Conservation (phyloP, 1,140 invertebrate species). For the Arctopsyche grandis region DNA sequence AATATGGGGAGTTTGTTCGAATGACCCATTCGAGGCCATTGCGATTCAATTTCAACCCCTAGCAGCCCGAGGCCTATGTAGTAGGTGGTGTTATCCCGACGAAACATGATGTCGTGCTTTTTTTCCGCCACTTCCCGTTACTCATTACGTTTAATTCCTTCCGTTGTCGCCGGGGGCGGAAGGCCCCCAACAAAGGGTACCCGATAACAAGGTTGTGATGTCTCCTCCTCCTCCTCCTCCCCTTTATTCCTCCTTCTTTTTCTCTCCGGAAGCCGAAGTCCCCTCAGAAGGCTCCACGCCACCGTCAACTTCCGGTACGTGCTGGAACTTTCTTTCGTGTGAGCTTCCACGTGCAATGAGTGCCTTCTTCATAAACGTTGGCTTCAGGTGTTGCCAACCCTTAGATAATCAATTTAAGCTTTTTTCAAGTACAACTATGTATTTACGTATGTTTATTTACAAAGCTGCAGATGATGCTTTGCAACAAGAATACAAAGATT, state of each 20-base stretch:
- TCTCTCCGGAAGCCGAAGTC: neutral
- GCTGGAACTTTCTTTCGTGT: neutral
- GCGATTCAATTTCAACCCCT: neutral
- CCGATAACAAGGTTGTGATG: conserved; percentile 34
- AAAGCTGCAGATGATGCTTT: too few relatives aligned
- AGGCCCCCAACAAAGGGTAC: conserved; percentile 3
- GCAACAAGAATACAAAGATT: too few relatives aligned
- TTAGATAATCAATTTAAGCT: too few relatives aligned
- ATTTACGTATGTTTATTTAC: too few relatives aligned
- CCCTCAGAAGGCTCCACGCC: neutral
- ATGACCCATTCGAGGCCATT: neutral
- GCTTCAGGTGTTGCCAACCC: neutral
- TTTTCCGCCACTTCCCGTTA: conserved; percentile 30
- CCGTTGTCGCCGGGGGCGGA: conserved; percentile 40
- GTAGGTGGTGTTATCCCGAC: neutral
- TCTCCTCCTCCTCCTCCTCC: conserved; percentile 30
- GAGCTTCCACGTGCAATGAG: neutral
- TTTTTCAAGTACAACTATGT: too few relatives aligned
- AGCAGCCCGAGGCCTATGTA: neutral
- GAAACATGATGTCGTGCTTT: neutral
- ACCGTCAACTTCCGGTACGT: neutral
- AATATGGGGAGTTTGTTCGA: neutral
- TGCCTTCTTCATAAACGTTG: neutral
- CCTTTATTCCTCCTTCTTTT: neutral
- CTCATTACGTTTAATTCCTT: conserved; percentile 54